Evolutionary conservation across 1,140 invertebrate species (phyloP).

Genomic region (Aleiodes sp.): DNA sequence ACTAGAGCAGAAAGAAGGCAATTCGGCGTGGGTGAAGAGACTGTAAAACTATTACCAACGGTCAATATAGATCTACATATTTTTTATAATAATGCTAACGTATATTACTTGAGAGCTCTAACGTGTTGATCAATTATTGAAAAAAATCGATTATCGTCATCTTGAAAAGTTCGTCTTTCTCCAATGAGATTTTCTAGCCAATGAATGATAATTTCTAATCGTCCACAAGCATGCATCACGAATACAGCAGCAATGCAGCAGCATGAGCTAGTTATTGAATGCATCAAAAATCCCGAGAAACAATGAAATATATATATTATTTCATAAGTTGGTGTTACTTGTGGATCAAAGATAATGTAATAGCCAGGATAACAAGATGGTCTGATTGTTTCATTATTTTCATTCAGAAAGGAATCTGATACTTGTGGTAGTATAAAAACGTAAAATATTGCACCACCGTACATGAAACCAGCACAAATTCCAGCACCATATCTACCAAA

Average conservation of each 20-base stretch:
- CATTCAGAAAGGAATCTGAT: neutral
- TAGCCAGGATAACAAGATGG: slow-evolving; percentile 25
- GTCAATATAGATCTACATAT: slow-evolving; percentile 30
- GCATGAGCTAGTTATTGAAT: slow-evolving; percentile 30
- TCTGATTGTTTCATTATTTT: slow-evolving; percentile 6
- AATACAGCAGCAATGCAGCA: slow-evolving; percentile 40
- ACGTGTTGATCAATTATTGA: slow-evolving; percentile 28
- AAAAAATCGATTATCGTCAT: no score
- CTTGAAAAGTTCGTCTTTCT: no score
- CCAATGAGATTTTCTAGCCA: slow-evolving; percentile 28
- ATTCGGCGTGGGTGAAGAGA: no score
- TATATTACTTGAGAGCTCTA: slow-evolving; percentile 33
- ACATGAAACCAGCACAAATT: slow-evolving; percentile 38
- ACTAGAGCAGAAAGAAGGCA: no score
- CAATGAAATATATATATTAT: slow-evolving; percentile 35
- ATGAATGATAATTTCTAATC: slow-evolving; percentile 38
- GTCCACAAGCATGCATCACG: slow-evolving; percentile 39
- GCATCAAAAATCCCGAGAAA: slow-evolving; percentile 26
- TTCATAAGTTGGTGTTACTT: slow-evolving; percentile 36
- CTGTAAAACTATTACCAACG: no score
- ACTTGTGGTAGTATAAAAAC: neutral
- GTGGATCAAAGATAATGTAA: slow-evolving; percentile 31
- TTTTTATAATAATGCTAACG: slow-evolving; percentile 30
- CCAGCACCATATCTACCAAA: slow-evolving; percentile 26
- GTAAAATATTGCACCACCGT: slow-evolving; percentile 29